These are phyloP conservation scores for Zoroaster sp. DNA, from an alignment of 53 echinoderm and acorn worm species.

Conservation along the genomic window DNA sequence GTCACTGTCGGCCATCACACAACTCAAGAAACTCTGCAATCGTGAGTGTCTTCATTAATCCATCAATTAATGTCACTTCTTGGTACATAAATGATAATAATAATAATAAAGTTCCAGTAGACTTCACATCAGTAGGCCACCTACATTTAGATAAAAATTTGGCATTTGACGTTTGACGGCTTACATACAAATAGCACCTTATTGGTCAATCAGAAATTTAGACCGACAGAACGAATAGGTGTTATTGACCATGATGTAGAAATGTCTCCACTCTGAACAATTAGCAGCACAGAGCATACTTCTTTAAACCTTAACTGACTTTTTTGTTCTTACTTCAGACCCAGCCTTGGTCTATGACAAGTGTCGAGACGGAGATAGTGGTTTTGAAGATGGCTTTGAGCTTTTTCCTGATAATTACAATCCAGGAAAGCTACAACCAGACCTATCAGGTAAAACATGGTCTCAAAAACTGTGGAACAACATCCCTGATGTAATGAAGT, in stretches of 20 bases:
- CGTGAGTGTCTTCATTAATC: slow-evolving; percentile 83
- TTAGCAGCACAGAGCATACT: too few relatives aligned
- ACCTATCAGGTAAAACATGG: slow-evolving; percentile 77
- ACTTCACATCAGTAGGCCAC: too few relatives aligned
- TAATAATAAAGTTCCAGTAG: too few relatives aligned
- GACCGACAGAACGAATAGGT: too few relatives aligned
- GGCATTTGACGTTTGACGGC: too few relatives aligned
- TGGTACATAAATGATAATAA: too few relatives aligned
- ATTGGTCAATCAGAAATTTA: background rate
- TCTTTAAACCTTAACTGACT: too few relatives aligned
- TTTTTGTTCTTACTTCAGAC: slow-evolving; percentile 63
- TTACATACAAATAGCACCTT: too few relatives aligned
- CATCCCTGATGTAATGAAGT: background rate
- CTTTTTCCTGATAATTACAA: slow-evolving; percentile 73
- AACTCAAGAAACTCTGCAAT: slow-evolving; percentile 98
- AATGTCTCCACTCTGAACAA: background rate
- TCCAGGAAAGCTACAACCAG: slow-evolving; percentile 71
- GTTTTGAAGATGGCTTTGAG: slow-evolving; percentile 59
- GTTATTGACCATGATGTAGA: too few relatives aligned
- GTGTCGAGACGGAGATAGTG: slow-evolving; percentile 68
- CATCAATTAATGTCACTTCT: too few relatives aligned
- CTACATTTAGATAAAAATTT: too few relatives aligned
- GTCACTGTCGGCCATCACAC: slow-evolving; percentile 87
- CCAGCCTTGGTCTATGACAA: slow-evolving; percentile 90
- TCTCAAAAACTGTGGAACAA: background rate